Evolutionary conservation across 1,140 invertebrate species (phyloP).

Genomic region (Drosophila grimshawi): DNA sequence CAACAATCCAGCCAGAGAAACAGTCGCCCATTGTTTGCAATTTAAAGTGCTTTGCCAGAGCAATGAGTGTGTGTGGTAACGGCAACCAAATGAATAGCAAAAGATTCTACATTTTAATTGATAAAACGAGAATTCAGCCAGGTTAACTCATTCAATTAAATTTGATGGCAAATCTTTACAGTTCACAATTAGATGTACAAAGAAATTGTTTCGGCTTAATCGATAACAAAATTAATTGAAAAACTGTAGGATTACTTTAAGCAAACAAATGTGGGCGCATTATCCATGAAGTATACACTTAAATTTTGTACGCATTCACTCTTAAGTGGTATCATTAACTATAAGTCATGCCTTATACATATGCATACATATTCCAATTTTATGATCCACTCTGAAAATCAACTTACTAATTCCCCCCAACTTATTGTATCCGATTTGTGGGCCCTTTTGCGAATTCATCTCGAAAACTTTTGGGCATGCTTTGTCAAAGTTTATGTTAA

Average conservation of each 20-base stretch:
- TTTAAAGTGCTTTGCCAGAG: constrained; percentile 2
- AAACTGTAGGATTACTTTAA: too few species aligned
- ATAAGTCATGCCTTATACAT: too few species aligned
- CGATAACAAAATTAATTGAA: too few species aligned
- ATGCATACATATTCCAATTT: constrained; percentile 9
- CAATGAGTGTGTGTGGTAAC: not conserved
- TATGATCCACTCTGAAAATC: constrained; percentile 1
- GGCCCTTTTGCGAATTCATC: not conserved
- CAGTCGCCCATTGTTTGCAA: not conserved
- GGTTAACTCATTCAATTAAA: not conserved
- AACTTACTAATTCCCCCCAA: not conserved
- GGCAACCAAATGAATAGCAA: not conserved
- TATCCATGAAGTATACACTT: too few species aligned
- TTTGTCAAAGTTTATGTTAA: constrained; percentile 78
- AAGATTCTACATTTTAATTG: not conserved
- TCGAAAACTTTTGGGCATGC: constrained; percentile 51
- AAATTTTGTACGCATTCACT: too few species aligned
- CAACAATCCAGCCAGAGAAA: constrained; percentile 38
- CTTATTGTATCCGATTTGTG: not conserved
- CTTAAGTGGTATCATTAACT: too few species aligned
- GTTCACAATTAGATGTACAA: not conserved
- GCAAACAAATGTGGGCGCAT: too few species aligned
- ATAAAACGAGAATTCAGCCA: not conserved
- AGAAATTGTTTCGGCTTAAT: not conserved
- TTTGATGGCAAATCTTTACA: not conserved